Conservation (phyloP, 2,888 invertebrate species). For the Agriopis marginaria region DNA sequence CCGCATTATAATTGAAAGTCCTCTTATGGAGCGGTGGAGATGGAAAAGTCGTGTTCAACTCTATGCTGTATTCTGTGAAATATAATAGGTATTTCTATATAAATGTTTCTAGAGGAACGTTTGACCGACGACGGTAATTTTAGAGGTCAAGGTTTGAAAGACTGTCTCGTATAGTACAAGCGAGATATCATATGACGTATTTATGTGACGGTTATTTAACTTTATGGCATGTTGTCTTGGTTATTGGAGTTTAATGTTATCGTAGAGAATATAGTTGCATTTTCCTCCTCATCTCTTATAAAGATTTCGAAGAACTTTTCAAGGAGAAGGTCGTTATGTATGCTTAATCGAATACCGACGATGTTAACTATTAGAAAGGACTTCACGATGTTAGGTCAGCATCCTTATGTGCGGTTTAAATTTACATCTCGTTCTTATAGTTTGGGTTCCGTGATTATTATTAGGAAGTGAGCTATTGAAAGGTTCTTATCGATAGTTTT, state of each 20-base stretch:
- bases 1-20: conserved; percentile 42
- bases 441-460: conserved; percentile 23
- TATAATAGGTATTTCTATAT: background rate
- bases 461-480: conserved; percentile 22
- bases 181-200: conserved; percentile 42
- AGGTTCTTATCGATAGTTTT: conserved; percentile 8
- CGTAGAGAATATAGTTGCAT: conserved; percentile 30
- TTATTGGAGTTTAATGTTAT: conserved; percentile 30
- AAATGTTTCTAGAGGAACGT: conserved; percentile 37
- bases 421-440: conserved; percentile 19
- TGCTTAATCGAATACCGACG: conserved; percentile 28
- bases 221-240: conserved; percentile 34
- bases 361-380: conserved; percentile 41
- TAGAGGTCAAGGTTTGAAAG: conserved; percentile 63
- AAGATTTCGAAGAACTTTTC: conserved; percentile 54
- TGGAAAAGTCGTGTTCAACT: conserved; percentile 36
- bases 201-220: conserved; percentile 44
- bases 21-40: conserved; percentile 38
- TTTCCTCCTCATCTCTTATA: conserved; percentile 48
- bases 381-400: conserved; percentile 32
- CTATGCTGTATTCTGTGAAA: conserved; percentile 14
- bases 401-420: conserved; percentile 42
- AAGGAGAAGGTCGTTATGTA: conserved; percentile 51
- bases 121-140: conserved; percentile 50
- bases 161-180: conserved; percentile 47